Base-by-base conservation (phyloP, 2,113 vertebrate genomes). In the Gnathonemus longibarbis region DNA sequence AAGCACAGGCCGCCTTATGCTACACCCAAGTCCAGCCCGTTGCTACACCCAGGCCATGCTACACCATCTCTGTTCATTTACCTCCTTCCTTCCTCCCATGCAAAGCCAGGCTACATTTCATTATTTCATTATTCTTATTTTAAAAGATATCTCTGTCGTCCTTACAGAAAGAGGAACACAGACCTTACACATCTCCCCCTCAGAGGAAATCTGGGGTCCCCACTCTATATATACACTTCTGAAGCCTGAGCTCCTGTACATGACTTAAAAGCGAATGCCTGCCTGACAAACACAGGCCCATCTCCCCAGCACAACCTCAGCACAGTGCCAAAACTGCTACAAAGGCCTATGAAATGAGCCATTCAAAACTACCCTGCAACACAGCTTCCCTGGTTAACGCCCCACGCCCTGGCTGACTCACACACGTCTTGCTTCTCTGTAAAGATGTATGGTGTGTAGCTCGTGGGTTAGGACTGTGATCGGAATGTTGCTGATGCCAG, bases 331-430 rank as follows among this genome's bases (percentile, higher is more conserved):
- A 15, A 50, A 80, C 21, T 17, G 10, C 3, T 27, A 80, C 19
- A 39, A 58, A 39, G 31, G 1, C 35, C 31, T 56, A 17, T 4
- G 31, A 39, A 58, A 52, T 89, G 90, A 90, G 92, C 88, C 48
- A 90, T 88, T 90, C 91, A 89, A 90, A 93, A 90, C 31, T 91
- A 90, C 1, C 91, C 89, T 90, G 92, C 94, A 49, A 91, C 91
- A 19, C 94, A 91, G 85, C 92, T 83, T 83, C 77, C 39, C 77
- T 21, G 35, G 31, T 42, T 83, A 83, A 45, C 35, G 24, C 24
- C 48, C 21, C 27, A 58, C 24, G 21, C 90, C 88, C 24, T 1
- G 90, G 85, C 92, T 80, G 88, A 90, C 91, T 88, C 89, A 92
- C 88, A 90, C 70, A 87, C n/a, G 66, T 62, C 56, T 62, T 62